Percentiles rank a stretch among this genome's conserved stretches.
phyloP scores from a whole-genome alignment of 2,888 invertebrate genomes.

The Entomobrya multifasciata region DNA sequence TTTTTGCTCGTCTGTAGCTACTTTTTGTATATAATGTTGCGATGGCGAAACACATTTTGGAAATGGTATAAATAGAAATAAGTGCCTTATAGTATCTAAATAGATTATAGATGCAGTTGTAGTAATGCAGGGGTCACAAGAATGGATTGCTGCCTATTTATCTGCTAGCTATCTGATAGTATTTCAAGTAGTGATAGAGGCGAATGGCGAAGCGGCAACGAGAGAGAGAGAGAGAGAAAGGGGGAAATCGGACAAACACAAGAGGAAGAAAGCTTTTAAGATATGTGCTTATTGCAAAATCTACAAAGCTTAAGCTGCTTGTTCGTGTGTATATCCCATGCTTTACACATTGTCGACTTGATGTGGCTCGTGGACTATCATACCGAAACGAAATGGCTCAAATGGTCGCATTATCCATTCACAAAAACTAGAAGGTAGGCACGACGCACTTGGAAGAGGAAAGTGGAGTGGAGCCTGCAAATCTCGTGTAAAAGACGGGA shows the following conservation, averaged over 20 bases:
- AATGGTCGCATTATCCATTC: slow-evolving; percentile 63
- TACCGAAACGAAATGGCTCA: slow-evolving; percentile 59
- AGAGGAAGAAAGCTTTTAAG: slow-evolving; percentile 59
- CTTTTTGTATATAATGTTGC: neutral
- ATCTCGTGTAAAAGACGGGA: neutral
- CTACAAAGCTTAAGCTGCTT: slow-evolving; percentile 28
- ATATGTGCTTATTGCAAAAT: slow-evolving; percentile 48
- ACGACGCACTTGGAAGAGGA: neutral
- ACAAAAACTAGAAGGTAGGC: slow-evolving; percentile 9
- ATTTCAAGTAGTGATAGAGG: neutral
- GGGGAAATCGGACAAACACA: slow-evolving; percentile 57
- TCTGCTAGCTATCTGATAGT: slow-evolving; percentile 30
- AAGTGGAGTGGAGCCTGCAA: neutral
- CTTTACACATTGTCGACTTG: neutral
- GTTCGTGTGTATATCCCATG: slow-evolving; percentile 6
- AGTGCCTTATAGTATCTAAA: neutral
- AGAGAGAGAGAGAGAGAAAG: slow-evolving; percentile 33
- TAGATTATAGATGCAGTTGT: slow-evolving; percentile 39
- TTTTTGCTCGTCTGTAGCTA: neutral
- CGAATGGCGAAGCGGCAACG: too few species aligned
- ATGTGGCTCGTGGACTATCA: slow-evolving; percentile 63
- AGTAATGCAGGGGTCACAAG: slow-evolving; percentile 57
- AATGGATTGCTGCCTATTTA: slow-evolving; percentile 28
- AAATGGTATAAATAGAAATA: neutral
- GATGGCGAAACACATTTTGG: neutral